Evolutionary conservation across 1,140 invertebrate genomes (phyloP).

Genomic region (Olivierus martensii): DNA sequence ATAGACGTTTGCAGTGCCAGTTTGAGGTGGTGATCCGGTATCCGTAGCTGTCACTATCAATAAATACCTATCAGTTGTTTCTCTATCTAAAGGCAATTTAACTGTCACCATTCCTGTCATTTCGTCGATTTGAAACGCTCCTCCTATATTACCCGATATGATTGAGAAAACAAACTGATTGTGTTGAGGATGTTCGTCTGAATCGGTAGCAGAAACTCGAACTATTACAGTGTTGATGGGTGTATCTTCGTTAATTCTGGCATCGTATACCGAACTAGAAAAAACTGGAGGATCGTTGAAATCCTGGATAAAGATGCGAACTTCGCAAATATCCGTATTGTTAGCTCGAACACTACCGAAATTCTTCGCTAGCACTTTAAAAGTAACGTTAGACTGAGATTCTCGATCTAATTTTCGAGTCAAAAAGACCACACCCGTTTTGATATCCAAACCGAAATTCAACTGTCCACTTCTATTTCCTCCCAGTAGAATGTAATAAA

Average conservation of each 20-base stretch:
- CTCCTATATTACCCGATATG: constrained; percentile 61
- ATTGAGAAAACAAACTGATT: constrained; percentile 86
- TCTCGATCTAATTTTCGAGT: constrained; percentile 70
- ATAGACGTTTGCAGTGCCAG: constrained; percentile 44
- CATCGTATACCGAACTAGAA: constrained; percentile 90
- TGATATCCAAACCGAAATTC: constrained; percentile 59
- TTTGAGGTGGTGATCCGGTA: constrained; percentile 57
- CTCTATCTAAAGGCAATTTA: constrained; percentile 70
- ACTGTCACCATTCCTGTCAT: constrained; percentile 73
- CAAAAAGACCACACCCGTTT: constrained; percentile 66
- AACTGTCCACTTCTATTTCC: constrained; percentile 74
- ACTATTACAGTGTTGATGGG: constrained; percentile 76
- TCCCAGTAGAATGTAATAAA: constrained; percentile 73
- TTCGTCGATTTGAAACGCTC: constrained; percentile 73
- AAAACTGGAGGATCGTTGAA: constrained; percentile 89
- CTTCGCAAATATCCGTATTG: constrained; percentile 85
- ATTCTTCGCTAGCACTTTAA: constrained; percentile 89
- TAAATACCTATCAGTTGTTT: constrained; percentile 66
- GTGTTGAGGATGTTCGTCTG: constrained; percentile 83
- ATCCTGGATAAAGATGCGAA: constrained; percentile 78
- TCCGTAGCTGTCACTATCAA: constrained; percentile 70
- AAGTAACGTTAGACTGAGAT: constrained; percentile 71
- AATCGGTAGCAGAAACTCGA: constrained; percentile 86
- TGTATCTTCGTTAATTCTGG: constrained; percentile 80
- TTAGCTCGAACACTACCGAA: constrained; percentile 78